Base-by-base conservation (phyloP, 2,888 invertebrate species). In the Anagyrus pseudococci region DNA sequence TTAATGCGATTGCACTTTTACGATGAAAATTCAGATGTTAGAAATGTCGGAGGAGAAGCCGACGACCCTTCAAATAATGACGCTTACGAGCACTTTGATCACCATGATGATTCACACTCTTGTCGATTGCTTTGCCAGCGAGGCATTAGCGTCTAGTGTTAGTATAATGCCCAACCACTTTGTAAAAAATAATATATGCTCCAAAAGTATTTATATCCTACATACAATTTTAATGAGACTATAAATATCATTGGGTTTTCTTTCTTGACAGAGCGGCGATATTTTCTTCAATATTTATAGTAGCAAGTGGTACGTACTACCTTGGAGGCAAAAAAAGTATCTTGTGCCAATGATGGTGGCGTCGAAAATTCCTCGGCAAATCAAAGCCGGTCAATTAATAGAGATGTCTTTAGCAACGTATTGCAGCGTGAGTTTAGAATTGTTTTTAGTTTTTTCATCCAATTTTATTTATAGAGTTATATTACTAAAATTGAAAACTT, bases 261-360 rank as follows among this genome's bases (percentile, higher is more conserved):
- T 37, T 15, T 10, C 2, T 43, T 58, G 48, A 25, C 17, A 64
- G 64, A 64, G 53, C 7, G 19, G 4, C 19, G 46, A 53, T 1
- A 3, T 64, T 8, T 61, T 64, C 44, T 56, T 20, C 19, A 53
- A 44, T 10, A 57, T 64, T 22, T 64, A 57, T 15, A 53, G 13
- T 6, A 29, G 60, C 10, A 44, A 40, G 10, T 60, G 64, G 57
- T 61, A 54, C 10, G 2, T 17, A 13, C 2, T 64, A 10, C 20
- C 64, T 0, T n/a, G 25, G 10, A n/a, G 19, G 10, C 47, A 40
- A 10, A 23, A 2, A 1, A 41, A 33, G 1, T 33, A 10, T 17
- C 23, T 64, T 1, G 43, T 64, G 10, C 57, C 48, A 3, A 64
- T 64, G 26, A 57, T 64, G 53, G 25, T 64, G 0, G n/a, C 49